These are phyloP conservation scores for Leiothrix lutea DNA, from an alignment of 2,113 vertebrate species.

Conservation along the genomic window DNA sequence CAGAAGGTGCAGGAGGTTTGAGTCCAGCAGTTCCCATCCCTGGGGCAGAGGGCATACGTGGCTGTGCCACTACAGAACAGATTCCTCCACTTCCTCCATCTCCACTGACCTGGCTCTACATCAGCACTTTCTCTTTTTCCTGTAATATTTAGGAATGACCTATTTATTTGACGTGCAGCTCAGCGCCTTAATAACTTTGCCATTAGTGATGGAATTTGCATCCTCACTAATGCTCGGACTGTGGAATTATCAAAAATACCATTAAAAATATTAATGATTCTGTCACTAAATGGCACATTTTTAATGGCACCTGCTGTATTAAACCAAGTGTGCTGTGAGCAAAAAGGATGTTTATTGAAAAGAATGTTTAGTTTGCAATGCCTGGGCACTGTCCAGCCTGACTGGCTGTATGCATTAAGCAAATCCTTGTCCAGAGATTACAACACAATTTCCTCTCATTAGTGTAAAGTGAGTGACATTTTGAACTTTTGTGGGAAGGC, in stretches of 20 bases:
- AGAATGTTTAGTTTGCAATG: neutral
- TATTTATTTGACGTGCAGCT: neutral
- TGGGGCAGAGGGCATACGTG: neutral
- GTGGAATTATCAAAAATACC: neutral
- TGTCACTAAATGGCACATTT: neutral
- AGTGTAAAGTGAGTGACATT: neutral
- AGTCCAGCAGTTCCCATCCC: neutral
- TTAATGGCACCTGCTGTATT: neutral
- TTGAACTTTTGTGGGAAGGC: conserved; percentile 14
- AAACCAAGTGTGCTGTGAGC: neutral
- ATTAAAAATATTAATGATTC: neutral
- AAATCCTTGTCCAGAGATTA: neutral
- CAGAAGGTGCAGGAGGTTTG: neutral
- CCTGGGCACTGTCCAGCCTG: neutral
- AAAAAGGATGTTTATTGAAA: neutral
- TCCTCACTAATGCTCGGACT: neutral
- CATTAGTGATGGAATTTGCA: neutral
- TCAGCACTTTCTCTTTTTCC: neutral
- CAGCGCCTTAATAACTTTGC: neutral
- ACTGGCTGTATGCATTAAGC: neutral
- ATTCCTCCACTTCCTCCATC: neutral
- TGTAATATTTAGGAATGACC: neutral
- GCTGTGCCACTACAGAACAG: neutral
- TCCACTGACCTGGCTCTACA: neutral
- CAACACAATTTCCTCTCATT: conserved; percentile 24